Evolutionary conservation across 2,888 invertebrate genomes (phyloP), one percentile per base, ranked within the genome.

Genomic region (Elegia similella): DNA sequence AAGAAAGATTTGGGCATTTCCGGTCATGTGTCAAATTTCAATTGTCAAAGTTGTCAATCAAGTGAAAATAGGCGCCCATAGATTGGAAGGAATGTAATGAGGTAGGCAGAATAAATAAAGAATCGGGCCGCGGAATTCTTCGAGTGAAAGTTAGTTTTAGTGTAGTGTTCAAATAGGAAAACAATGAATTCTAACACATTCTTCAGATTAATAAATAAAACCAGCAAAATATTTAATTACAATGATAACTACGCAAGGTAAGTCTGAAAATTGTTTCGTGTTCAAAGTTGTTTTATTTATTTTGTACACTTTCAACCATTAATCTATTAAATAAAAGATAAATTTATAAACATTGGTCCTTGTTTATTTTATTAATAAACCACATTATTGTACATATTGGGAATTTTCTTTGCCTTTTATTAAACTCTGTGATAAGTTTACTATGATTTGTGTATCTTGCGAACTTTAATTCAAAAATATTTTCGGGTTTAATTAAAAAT

Each of bases 181-280:
- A 69, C n/a, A 55, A 82, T 82, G 82, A 81, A 76, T 71, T 69
- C 65, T 52, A 67, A 73, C 56, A 70, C 65, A 61, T 67, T 81
- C 60, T 55, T 73, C 55, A 67, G 73, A 46, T 55, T 76, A 58
- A 12, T 76, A 16, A 67, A 61, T 63, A 75, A 63, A 67, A 66
- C 69, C n/a, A 70, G 65, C 44, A 66, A 69, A 32, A 53, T 74
- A 42, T 62, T 60, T 58, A 59, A 52, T 29, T 62, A 61, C 38
- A 65, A 66, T 57, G 63, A 64, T 46, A 63, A 63, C 38, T 55
- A 60, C 55, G 56, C 55, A 42, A 72, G 77, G 83, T 82, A 52
- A 59, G 57, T 23, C 23, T 23, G n/a, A 23, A 23, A 23, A 23
- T 5, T 23, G 23, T 23, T 23, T 23, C 23, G 23, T 23, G 5